Evolutionary conservation across 2,113 vertebrate species (phyloP), one percentile per base, ranked within the genome.

Genomic region (Syngnathus typhle): DNA sequence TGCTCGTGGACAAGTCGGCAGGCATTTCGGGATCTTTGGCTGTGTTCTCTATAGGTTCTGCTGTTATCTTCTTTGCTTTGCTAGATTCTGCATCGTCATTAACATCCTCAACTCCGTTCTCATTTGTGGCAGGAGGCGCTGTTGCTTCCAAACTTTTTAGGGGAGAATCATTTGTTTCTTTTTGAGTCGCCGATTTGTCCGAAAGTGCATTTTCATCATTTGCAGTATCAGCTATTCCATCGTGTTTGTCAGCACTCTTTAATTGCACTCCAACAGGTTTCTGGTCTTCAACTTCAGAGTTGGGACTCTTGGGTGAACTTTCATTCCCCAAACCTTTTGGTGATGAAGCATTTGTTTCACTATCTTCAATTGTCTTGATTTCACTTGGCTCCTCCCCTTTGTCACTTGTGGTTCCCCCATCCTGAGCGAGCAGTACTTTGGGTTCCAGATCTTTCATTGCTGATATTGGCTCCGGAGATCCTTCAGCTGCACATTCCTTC

Each of bases 401-500:
- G 21, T 23, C 15, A 6, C 43, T 44, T 11, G 23, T 39, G 3
- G 65, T 49, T 21, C 60, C 27, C 16, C 74, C 36, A 21, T 63
- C 60, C 32, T 68, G 71, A 19, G 21, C 18, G 6, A 6, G 18
- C 69, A 56, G 38, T 32, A 21, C 16, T 75, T 79, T 74, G 11
- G 65, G n/a, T 64, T 74, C 58, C 60, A 49, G 58, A 52, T 81
- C 15, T 44, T 41, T 54, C 43, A 32, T 32, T 32, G 27, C 3
- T 32, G 27, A 32, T 32, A 32, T 36, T 19, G 66, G 37, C 38
- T 74, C 49, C 54, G 73, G 51, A 19, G 46, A 43, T 71, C 65
- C 63, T 38, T 23, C 16, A 0, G 9, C 1, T 2, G 13, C 21
- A 47, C 21, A 54, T 58, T 75, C 74, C 67, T 72, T 62, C 39